phyloP scores from a whole-genome alignment of 2,113 vertebrate genomes.

The Anoplopoma fimbria region DNA sequence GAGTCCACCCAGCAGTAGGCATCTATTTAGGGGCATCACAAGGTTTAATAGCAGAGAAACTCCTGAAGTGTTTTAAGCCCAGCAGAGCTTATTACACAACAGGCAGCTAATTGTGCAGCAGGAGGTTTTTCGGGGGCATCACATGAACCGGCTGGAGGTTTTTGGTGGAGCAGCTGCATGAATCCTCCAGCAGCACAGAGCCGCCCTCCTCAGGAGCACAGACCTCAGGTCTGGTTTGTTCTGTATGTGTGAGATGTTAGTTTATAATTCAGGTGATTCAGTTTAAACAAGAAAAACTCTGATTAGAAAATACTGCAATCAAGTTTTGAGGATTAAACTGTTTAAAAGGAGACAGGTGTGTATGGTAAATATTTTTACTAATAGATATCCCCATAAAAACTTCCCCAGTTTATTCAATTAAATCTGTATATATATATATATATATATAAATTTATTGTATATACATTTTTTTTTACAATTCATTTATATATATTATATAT shows the following conservation, averaged over 20 bases:
- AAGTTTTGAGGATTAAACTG: not conserved
- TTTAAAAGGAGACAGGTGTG: too few relatives aligned
- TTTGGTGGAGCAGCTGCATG: conserved; percentile 41
- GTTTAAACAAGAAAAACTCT: too few relatives aligned
- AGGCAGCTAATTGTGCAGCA: conserved; percentile 55
- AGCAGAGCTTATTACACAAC: conserved; percentile 61
- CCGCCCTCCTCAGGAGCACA: conserved; percentile 33
- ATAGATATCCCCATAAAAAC: too few relatives aligned
- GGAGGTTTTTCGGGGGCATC: conserved; percentile 47
- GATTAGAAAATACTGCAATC: too few relatives aligned
- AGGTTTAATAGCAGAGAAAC: conserved; percentile 46
- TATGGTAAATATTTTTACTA: too few relatives aligned
- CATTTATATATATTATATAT: too few relatives aligned
- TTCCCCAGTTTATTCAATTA: too few relatives aligned
- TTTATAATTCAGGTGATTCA: not conserved
- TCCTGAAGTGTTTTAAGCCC: conserved; percentile 47
- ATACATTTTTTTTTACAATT: too few relatives aligned
- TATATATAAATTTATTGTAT: too few relatives aligned
- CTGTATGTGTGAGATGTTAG: not conserved
- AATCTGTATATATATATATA: too few relatives aligned
- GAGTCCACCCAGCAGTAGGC: conserved; percentile 1
- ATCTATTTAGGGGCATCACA: conserved; percentile 28
- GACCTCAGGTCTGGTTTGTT: not conserved
- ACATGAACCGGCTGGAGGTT: conserved; percentile 59
- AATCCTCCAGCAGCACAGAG: conserved; percentile 14